Evolutionary conservation across 2,113 vertebrate genomes (phyloP).

Genomic region (Acinonyx jubatus): DNA sequence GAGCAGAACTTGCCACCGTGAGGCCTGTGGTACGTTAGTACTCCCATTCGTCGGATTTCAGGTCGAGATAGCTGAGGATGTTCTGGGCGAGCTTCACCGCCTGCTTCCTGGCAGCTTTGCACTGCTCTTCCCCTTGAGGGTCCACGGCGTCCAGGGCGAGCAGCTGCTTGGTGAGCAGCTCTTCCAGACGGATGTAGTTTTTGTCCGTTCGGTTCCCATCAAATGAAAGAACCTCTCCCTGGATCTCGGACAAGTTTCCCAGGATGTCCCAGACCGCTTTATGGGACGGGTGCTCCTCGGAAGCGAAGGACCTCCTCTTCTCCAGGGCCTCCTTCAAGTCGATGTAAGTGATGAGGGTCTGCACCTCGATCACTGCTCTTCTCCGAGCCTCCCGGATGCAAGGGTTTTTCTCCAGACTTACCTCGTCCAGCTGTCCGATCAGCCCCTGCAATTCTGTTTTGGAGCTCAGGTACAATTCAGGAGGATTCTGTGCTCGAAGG

Average conservation of each 20-base stretch:
- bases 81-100: conserved; percentile 97
- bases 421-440: conserved; percentile 93
- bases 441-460: conserved; percentile 94
- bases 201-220: conserved; percentile 95
- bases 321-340: conserved; percentile 94
- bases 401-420: conserved; percentile 94
- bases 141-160: conserved; percentile 96
- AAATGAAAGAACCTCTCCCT: conserved; percentile 93
- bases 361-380: conserved; percentile 94
- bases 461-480: conserved; percentile 89
- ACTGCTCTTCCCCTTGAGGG: conserved; percentile 91
- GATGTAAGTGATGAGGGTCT: conserved; percentile 93
- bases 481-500: conserved; percentile 86
- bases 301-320: conserved; percentile 75
- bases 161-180: conserved; percentile 97
- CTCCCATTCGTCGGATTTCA: conserved; percentile 99
- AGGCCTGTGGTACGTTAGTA: conserved; percentile 83
- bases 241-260: conserved; percentile 92
- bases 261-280: conserved; percentile 93
- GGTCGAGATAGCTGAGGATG: conserved; percentile 96
- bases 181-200: conserved; percentile 96
- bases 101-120: conserved; percentile 95
- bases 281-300: conserved; percentile 89
- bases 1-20: background rate
- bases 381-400: conserved; percentile 97